Evolutionary conservation across 1,140 invertebrate species (phyloP).

Genomic region (Pseudachorutes palmiensis): DNA sequence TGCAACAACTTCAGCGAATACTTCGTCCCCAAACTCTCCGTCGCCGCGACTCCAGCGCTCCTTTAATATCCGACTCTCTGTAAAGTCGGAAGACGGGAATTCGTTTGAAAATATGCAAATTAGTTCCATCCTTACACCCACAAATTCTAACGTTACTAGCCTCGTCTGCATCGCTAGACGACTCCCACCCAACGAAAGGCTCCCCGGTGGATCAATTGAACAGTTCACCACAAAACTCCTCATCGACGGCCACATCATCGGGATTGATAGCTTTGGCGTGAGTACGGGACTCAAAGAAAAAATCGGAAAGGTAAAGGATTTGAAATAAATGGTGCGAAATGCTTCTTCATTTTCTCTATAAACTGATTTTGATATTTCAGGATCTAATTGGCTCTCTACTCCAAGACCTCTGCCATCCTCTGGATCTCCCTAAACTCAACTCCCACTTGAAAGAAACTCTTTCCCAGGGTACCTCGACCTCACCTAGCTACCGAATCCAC

Average conservation of each 20-base stretch:
- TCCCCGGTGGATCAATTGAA: conserved; percentile 57
- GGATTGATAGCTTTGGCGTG: conserved; percentile 63
- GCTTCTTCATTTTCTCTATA: background rate
- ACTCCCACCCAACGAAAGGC: conserved; percentile 72
- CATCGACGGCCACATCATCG: conserved; percentile 70
- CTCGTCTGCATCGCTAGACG: conserved; percentile 73
- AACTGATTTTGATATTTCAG: conserved; percentile 40
- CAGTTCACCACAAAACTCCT: conserved; percentile 89
- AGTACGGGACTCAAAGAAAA: conserved; percentile 1
- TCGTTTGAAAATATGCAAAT: conserved; percentile 40
- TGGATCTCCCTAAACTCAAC: conserved; percentile 60
- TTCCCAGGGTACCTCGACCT: conserved; percentile 57
- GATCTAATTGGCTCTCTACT: conserved; percentile 58
- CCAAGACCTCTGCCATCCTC: conserved; percentile 66
- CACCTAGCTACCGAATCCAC: conserved; percentile 67
- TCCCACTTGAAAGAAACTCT: conserved; percentile 67
- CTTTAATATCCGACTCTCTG: conserved; percentile 32
- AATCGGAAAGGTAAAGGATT: conserved; percentile 11
- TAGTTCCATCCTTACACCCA: conserved; percentile 42
- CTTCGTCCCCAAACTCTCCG: background rate
- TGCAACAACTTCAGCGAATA: background rate
- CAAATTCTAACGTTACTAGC: conserved; percentile 40
- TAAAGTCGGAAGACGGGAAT: conserved; percentile 19
- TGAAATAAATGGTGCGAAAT: background rate
- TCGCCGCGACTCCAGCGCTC: conserved; percentile 24